These are phyloP conservation scores for Sorex maritimensis DNA, from an alignment of 2,797 vertebrate species.

Conservation along the genomic window DNA sequence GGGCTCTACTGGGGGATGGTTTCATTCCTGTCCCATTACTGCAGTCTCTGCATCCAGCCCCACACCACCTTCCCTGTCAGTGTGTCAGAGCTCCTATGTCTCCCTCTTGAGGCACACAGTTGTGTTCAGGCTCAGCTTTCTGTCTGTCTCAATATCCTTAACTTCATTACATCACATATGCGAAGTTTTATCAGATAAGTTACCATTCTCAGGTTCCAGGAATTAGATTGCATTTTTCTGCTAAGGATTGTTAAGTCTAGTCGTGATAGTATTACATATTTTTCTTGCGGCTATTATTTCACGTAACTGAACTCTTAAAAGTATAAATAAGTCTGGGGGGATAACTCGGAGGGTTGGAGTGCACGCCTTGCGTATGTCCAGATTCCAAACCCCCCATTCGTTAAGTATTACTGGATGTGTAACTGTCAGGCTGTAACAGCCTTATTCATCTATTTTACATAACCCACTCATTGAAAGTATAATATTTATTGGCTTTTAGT, in stretches of 20 bases:
- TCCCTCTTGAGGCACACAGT: neutral
- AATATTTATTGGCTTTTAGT: no score
- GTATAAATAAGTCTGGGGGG: no score
- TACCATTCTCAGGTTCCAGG: neutral
- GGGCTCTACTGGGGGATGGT: neutral
- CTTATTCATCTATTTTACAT: conserved; percentile 52
- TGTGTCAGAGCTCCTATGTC: neutral
- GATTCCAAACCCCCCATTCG: no score
- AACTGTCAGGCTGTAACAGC: neutral
- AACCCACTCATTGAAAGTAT: neutral
- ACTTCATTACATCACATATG: neutral
- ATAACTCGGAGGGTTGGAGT: no score
- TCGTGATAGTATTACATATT: neutral
- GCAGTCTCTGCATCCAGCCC: neutral
- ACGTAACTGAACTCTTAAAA: no score
- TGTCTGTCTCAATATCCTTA: neutral
- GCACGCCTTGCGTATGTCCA: no score
- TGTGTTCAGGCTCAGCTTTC: neutral
- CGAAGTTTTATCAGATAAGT: neutral
- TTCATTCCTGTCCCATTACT: neutral
- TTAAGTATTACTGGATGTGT: no score
- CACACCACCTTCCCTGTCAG: neutral
- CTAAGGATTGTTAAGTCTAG: neutral
- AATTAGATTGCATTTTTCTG: conserved; percentile 8
- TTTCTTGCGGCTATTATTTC: neutral